Percentiles rank a stretch among this genome's conserved stretches.
These are phyloP conservation scores for Nasonia vitripennis DNA, from an alignment of 1,140 invertebrate species.

Conservation along the genomic window DNA sequence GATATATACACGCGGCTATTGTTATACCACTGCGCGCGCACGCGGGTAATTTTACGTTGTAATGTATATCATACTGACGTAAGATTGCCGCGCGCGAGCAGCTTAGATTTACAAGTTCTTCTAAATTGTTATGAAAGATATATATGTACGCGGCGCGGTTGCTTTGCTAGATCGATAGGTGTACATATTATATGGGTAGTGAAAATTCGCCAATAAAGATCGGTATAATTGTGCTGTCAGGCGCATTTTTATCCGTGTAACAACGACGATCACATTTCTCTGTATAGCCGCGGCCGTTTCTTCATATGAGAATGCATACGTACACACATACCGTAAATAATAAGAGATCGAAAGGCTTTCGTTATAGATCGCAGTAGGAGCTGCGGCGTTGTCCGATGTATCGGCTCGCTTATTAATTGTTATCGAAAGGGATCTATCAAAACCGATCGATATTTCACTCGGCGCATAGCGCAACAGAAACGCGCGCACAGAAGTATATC, in stretches of 20 bases:
- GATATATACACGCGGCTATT: constrained; percentile 4
- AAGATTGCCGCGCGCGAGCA: constrained; percentile 15
- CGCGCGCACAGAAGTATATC: background rate
- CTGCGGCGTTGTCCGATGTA: background rate
- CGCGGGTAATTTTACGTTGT: constrained; percentile 37
- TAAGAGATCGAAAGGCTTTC: constrained; percentile 18
- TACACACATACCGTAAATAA: background rate
- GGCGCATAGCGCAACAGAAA: background rate
- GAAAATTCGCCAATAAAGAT: background rate
- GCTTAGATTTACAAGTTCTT: constrained; percentile 35
- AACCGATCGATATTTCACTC: constrained; percentile 34
- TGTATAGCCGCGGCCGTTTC: too few species aligned
- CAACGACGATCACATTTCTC: too few species aligned
- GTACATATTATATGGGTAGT: background rate
- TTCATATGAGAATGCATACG: too few species aligned
- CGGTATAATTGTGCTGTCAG: background rate
- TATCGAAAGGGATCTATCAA: constrained; percentile 22
- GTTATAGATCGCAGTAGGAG: constrained; percentile 11
- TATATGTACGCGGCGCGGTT: background rate
- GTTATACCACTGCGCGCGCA: background rate
- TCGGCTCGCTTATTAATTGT: constrained; percentile 35
- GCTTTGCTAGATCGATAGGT: background rate
- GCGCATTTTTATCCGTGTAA: background rate
- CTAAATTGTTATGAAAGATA: constrained; percentile 39
- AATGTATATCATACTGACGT: constrained; percentile 40